These are phyloP conservation scores for Eufriesea mexicana DNA, from an alignment of 1,140 invertebrate species.

Conservation along the genomic window DNA sequence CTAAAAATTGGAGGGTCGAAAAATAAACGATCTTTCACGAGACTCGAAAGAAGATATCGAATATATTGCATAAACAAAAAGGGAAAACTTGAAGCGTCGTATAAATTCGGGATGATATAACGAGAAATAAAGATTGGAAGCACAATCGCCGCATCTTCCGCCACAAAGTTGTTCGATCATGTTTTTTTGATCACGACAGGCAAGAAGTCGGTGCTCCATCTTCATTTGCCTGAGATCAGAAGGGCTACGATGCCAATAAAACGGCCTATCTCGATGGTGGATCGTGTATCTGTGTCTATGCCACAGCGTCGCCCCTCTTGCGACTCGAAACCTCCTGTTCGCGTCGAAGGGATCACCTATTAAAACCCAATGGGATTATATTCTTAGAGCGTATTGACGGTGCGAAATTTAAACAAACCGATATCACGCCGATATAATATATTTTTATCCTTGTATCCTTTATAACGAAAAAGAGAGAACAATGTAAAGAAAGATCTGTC, in stretches of 20 bases:
- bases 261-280: conserved; percentile 67
- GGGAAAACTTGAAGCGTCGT: background rate
- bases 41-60: too few species aligned
- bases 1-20: too few species aligned
- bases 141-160: background rate
- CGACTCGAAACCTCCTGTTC: conserved; percentile 59
- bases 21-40: too few species aligned
- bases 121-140: too few species aligned
- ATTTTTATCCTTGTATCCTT: background rate
- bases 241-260: conserved; percentile 80
- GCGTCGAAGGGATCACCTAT: conserved; percentile 67
- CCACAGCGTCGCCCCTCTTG: conserved; percentile 52
- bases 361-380: conserved; percentile 71
- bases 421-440: background rate
- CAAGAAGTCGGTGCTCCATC: conserved; percentile 69
- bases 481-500: background rate
- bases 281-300: conserved; percentile 58
- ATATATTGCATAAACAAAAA: too few species aligned
- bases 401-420: conserved; percentile 19
- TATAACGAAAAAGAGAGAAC: background rate
- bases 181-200: conserved; percentile 50
- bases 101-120: background rate
- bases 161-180: conserved; percentile 6
- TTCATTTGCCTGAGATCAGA: conserved; percentile 77
- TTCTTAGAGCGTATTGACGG: conserved; percentile 33